Evolutionary conservation across 2,888 invertebrate species (phyloP).

Genomic region (Tetropium fuscum): DNA sequence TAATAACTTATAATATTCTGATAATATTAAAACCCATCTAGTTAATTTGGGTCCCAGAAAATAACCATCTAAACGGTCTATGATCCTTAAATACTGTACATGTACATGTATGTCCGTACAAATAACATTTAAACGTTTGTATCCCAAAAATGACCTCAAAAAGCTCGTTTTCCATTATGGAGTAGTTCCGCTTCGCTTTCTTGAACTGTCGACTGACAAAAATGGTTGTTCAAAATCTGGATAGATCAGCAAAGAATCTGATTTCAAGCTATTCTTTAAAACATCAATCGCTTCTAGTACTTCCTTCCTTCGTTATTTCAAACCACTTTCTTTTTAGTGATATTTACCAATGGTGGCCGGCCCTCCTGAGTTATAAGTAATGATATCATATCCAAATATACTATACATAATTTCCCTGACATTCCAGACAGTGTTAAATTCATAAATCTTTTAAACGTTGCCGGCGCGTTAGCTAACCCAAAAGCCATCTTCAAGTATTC

Average conservation of each 20-base stretch:
- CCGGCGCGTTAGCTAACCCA: slow-evolving; percentile 31
- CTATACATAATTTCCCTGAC: slow-evolving; percentile 26
- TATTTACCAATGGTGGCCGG: slow-evolving; percentile 19
- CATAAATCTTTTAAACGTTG: slow-evolving; percentile 36
- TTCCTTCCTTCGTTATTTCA: slow-evolving; percentile 9
- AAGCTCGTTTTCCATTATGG: background rate
- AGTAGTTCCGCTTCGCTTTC: slow-evolving; percentile 6
- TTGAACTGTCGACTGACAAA: slow-evolving; percentile 26
- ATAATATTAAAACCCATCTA: slow-evolving; percentile 33
- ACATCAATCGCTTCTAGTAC: slow-evolving; percentile 22
- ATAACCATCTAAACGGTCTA: slow-evolving; percentile 29
- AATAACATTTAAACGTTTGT: slow-evolving; percentile 2
- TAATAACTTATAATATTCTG: no score
- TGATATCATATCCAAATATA: slow-evolving; percentile 32
- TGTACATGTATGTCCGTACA: background rate
- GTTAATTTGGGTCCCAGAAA: slow-evolving; percentile 29
- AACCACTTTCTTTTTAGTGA: slow-evolving; percentile 30
- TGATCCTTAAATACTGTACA: slow-evolving; percentile 2
- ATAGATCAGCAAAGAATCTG: slow-evolving; percentile 30
- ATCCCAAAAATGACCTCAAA: slow-evolving; percentile 1
- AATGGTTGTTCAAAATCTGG: slow-evolving; percentile 34
- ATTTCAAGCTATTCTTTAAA: slow-evolving; percentile 23
- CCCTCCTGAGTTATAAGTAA: slow-evolving; percentile 30
- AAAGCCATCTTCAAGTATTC: slow-evolving; percentile 37
- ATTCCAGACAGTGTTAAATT: slow-evolving; percentile 28